Evolutionary conservation across 2,113 vertebrate genomes (phyloP).

Genomic region (Colistium nudipinnis): DNA sequence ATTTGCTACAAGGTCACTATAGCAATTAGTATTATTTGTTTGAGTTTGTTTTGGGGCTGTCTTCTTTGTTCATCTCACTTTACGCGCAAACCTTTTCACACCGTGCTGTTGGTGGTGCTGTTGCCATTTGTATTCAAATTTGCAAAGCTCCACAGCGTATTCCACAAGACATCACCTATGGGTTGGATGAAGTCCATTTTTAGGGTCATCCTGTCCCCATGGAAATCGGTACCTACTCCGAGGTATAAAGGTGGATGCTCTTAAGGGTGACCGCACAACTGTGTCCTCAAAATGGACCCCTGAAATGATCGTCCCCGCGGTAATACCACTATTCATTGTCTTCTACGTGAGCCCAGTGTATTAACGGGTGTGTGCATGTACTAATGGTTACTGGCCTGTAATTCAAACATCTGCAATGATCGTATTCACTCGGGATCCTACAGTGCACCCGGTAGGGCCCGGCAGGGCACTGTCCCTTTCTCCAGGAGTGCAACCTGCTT

Average conservation of each 20-base stretch:
- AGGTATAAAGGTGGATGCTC: conserved; percentile 36
- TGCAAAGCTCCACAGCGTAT: conserved; percentile 43
- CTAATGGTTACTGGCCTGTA: conserved; percentile 43
- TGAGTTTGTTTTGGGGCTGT: neutral
- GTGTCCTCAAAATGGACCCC: conserved; percentile 47
- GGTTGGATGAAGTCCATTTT: conserved; percentile 34
- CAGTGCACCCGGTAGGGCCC: conserved; percentile 47
- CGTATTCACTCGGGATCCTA: conserved; percentile 54
- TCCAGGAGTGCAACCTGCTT: conserved; percentile 58
- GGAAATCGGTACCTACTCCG: conserved; percentile 21
- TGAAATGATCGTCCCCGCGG: conserved; percentile 50
- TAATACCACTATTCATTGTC: conserved; percentile 42
- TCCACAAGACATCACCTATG: conserved; percentile 34
- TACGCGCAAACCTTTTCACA: conserved; percentile 35
- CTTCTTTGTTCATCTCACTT: neutral
- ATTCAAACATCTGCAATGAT: conserved; percentile 55
- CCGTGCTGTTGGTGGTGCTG: conserved; percentile 78
- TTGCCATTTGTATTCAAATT: conserved; percentile 68
- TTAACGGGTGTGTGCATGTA: conserved; percentile 52
- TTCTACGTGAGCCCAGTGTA: conserved; percentile 39
- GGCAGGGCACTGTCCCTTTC: conserved; percentile 41
- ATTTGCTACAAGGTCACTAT: conserved; percentile 6
- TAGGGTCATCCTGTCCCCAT: conserved; percentile 29
- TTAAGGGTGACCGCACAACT: conserved; percentile 33
- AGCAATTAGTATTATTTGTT: neutral